phyloP scores from a whole-genome alignment of 2,113 vertebrate genomes.

The Tiliqua scincoides region DNA sequence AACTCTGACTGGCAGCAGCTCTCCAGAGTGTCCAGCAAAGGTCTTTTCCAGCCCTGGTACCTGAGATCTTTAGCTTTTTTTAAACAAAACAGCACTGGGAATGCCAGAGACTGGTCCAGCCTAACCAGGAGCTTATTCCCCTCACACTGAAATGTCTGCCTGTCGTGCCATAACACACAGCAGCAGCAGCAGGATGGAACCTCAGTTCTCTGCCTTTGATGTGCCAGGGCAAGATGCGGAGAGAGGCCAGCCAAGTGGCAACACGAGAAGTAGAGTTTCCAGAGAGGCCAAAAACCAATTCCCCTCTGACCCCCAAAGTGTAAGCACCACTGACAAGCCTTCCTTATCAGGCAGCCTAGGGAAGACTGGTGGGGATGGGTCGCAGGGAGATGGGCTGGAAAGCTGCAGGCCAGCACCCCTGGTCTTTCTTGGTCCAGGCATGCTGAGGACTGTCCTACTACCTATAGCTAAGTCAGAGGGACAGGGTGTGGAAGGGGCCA shows the following conservation, averaged over 20 bases:
- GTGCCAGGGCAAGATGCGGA: not conserved
- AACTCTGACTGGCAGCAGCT: not conserved
- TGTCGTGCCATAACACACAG: not conserved
- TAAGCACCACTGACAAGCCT: not conserved
- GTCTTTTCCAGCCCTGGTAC: not conserved
- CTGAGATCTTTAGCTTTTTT: not conserved
- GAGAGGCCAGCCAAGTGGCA: not conserved
- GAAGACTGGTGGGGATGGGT: not conserved
- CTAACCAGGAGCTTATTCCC: not conserved
- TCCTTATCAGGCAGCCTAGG: not conserved
- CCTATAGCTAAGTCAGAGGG: conserved; percentile 37
- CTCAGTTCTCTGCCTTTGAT: not conserved
- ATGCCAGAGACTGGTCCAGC: not conserved
- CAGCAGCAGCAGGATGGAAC: too few relatives aligned
- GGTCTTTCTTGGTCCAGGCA: conserved; percentile 39
- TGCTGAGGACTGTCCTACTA: not conserved
- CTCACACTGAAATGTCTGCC: not conserved
- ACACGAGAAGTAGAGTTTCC: not conserved
- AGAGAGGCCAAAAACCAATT: not conserved
- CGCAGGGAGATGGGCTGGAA: not conserved
- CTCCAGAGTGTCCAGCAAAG: not conserved
- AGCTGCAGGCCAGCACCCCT: too few relatives aligned
- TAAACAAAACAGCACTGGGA: not conserved
- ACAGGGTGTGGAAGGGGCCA: conserved; percentile 25
- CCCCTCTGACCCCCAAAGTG: not conserved